Conservation (phyloP, 2,113 vertebrate genomes). For the Heloderma charlesbogerti region DNA sequence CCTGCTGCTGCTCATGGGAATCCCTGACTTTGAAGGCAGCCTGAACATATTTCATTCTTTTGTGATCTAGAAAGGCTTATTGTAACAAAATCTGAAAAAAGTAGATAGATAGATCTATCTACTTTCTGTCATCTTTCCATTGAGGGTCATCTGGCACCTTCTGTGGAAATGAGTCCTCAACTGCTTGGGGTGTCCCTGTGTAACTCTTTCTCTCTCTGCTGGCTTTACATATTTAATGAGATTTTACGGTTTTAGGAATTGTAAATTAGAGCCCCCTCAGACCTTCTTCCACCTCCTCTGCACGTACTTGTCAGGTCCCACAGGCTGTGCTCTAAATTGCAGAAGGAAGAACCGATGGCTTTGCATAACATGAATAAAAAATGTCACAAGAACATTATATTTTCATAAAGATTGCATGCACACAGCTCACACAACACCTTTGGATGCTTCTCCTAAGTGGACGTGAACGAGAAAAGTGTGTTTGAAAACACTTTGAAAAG, state of each 20-base stretch:
- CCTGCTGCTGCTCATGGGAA: neutral
- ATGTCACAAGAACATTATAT: conserved; percentile 37
- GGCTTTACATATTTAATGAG: conserved; percentile 69
- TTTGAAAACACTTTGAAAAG: neutral
- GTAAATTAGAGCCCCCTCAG: conserved; percentile 75
- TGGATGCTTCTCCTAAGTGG: conserved; percentile 60
- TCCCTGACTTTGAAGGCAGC: neutral
- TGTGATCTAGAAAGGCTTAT: neutral
- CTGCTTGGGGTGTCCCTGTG: conserved; percentile 51
- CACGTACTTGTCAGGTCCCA: conserved; percentile 76
- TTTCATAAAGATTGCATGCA: conserved; percentile 58
- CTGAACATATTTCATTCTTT: neutral
- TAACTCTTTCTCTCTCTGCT: conserved; percentile 9
- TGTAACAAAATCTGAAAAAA: neutral
- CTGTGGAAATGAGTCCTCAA: conserved; percentile 14
- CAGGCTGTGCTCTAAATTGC: conserved; percentile 76
- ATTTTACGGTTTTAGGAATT: conserved; percentile 61
- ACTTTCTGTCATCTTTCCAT: neutral
- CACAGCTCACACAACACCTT: neutral
- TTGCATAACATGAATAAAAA: conserved; percentile 63
- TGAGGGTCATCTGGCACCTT: conserved; percentile 57
- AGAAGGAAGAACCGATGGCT: conserved; percentile 62
- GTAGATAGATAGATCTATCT: neutral
- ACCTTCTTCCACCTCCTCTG: conserved; percentile 65
- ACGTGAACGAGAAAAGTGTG: conserved; percentile 28